phyloP scores from a whole-genome alignment of 2,888 invertebrate species.

The Pseudoips prasinana region DNA sequence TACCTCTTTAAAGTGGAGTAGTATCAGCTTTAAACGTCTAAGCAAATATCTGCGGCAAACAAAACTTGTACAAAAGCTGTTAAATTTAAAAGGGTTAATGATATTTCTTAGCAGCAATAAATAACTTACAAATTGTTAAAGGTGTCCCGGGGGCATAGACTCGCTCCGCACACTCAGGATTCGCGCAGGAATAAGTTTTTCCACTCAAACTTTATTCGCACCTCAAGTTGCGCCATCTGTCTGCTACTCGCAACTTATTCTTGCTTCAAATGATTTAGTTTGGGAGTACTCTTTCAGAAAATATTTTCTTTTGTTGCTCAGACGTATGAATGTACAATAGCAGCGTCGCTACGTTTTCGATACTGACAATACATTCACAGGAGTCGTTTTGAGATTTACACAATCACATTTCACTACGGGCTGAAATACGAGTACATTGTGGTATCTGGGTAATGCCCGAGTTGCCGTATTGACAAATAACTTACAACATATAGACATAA shows the following conservation, averaged over 20 bases:
- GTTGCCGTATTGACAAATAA: too few species aligned
- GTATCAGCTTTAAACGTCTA: too few species aligned
- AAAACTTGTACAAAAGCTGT: constrained; percentile 51
- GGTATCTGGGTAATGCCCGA: not conserved
- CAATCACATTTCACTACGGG: constrained; percentile 30
- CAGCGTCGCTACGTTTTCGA: constrained; percentile 34
- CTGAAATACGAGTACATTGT: constrained; percentile 15
- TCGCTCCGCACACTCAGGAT: constrained; percentile 55
- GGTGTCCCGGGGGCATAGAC: constrained; percentile 69
- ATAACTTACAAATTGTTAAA: constrained; percentile 79
- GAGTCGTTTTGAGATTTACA: constrained; percentile 33
- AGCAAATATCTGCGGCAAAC: constrained; percentile 41
- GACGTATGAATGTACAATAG: constrained; percentile 68
- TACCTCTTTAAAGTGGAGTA: too few species aligned
- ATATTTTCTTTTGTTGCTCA: constrained; percentile 73
- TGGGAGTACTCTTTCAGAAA: constrained; percentile 69
- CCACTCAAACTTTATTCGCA: constrained; percentile 80
- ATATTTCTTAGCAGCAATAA: constrained; percentile 75
- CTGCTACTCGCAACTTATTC: constrained; percentile 71
- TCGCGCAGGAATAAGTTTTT: constrained; percentile 71
- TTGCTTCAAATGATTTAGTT: constrained; percentile 78
- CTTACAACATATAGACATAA: not conserved
- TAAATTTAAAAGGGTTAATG: constrained; percentile 73
- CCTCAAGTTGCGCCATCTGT: constrained; percentile 66
- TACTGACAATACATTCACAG: constrained; percentile 43